Evolutionary conservation across 2,113 vertebrate genomes (phyloP).

Genomic region (Pedetes capensis): DNA sequence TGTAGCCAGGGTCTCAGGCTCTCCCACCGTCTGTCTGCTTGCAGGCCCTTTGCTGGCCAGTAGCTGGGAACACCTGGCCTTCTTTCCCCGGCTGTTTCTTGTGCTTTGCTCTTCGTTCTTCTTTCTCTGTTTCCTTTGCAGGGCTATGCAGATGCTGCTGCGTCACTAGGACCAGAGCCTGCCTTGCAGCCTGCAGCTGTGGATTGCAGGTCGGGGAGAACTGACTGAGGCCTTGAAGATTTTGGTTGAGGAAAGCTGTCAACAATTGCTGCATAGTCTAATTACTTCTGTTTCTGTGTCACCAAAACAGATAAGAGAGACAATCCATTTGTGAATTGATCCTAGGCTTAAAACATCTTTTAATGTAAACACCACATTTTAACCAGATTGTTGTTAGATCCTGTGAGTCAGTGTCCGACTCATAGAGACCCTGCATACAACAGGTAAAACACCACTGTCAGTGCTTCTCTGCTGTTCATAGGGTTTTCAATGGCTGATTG

Average conservation of each 20-base stretch:
- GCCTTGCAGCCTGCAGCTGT: neutral
- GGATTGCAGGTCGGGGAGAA: neutral
- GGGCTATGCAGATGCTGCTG: neutral
- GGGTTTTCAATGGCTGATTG: too few relatives aligned
- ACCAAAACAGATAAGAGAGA: neutral
- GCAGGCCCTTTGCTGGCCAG: neutral
- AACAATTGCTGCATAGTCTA: neutral
- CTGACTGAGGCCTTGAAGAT: neutral
- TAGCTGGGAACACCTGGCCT: neutral
- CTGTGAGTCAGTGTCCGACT: too few relatives aligned
- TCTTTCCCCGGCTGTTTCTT: neutral
- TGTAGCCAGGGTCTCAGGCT: neutral
- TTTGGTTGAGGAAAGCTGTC: neutral
- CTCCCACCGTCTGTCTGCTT: neutral
- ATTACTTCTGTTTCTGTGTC: neutral
- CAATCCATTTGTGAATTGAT: neutral
- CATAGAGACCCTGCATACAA: too few relatives aligned
- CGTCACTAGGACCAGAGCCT: neutral
- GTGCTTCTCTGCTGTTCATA: too few relatives aligned
- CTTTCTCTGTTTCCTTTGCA: neutral
- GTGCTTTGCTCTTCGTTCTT: neutral
- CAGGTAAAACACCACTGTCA: too few relatives aligned
- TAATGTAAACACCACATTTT: neutral
- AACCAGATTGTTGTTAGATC: neutral
- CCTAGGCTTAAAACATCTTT: neutral